These are phyloP conservation scores for Anthoscopus minutus DNA, from an alignment of 2,113 vertebrate genomes.

Conservation along the genomic window DNA sequence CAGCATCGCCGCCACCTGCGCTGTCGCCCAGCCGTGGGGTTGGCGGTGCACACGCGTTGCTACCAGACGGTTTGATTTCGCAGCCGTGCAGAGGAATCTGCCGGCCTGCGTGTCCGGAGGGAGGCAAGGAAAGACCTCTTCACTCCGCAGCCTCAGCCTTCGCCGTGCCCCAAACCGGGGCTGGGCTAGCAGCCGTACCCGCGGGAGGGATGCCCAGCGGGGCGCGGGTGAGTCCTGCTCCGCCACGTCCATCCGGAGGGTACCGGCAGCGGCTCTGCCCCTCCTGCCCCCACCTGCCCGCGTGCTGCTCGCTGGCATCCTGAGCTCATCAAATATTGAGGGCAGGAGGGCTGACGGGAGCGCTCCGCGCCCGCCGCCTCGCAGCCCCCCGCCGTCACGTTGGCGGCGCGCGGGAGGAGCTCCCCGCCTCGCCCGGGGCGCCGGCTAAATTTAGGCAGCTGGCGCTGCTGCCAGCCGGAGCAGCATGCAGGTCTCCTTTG, in stretches of 20 bases:
- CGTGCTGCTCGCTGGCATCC: neutral
- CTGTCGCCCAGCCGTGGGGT: neutral
- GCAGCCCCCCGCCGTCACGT: conserved; percentile 51
- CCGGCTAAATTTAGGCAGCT: conserved; percentile 59
- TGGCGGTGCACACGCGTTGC: neutral
- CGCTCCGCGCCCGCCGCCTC: neutral
- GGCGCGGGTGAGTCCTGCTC: neutral
- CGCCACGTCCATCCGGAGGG: neutral
- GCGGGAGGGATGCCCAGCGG: neutral
- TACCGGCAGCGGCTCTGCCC: neutral
- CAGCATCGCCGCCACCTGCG: neutral
- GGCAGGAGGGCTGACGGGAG: conserved; percentile 38
- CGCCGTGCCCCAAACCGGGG: accelerated
- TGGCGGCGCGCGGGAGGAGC: conserved; percentile 49
- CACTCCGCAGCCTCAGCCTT: neutral
- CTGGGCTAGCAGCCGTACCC: neutral
- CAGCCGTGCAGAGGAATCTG: neutral
- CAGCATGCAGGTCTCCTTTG: conserved; percentile 93
- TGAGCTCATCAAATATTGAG: conserved; percentile 32
- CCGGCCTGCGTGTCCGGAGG: neutral
- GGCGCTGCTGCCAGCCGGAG: conserved; percentile 26
- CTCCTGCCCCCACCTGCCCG: neutral
- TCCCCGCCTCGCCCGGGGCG: conserved; percentile 46
- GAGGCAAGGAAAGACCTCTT: neutral
- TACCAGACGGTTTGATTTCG: neutral